Percentiles rank a stretch among this genome's conserved stretches.
These are phyloP conservation scores for Microcebus tavaratra DNA, from an alignment of 2,113 vertebrate genomes.

Conservation along the genomic window DNA sequence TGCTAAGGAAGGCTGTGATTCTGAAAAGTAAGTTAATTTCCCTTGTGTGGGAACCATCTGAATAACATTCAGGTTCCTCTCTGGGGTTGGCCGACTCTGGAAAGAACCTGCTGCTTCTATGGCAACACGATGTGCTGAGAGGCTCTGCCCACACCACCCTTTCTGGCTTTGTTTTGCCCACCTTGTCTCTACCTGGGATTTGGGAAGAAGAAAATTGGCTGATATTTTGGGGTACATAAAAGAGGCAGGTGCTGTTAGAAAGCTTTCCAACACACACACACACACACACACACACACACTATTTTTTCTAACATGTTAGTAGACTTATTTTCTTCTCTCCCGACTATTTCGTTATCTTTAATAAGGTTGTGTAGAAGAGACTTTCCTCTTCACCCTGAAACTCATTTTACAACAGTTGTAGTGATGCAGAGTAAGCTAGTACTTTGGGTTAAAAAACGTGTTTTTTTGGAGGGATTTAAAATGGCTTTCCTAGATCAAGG, in stretches of 20 bases:
- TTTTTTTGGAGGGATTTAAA: not conserved
- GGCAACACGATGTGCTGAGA: not conserved
- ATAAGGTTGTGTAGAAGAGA: not conserved
- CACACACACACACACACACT: not conserved
- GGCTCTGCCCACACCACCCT: not conserved
- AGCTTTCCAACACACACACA: not conserved
- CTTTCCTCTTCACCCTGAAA: not conserved
- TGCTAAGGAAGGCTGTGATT: conserved; percentile 40
- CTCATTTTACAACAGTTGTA: not conserved
- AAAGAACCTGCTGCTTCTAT: not conserved
- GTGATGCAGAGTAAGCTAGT: not conserved
- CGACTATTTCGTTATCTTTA: conserved; percentile 35
- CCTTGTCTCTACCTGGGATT: not conserved
- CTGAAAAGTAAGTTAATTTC: conserved; percentile 53
- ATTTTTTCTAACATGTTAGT: not conserved
- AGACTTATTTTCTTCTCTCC: not conserved
- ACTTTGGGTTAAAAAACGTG: not conserved
- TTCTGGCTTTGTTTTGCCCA: not conserved
- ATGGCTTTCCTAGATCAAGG: not conserved
- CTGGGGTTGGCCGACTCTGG: not conserved
- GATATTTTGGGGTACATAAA: not conserved
- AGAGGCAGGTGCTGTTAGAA: not conserved
- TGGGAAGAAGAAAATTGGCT: not conserved
- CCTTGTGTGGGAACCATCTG: not conserved
- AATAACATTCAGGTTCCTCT: not conserved